Evolutionary conservation across 2,888 invertebrate species (phyloP).

Genomic region (Gari tellinella): DNA sequence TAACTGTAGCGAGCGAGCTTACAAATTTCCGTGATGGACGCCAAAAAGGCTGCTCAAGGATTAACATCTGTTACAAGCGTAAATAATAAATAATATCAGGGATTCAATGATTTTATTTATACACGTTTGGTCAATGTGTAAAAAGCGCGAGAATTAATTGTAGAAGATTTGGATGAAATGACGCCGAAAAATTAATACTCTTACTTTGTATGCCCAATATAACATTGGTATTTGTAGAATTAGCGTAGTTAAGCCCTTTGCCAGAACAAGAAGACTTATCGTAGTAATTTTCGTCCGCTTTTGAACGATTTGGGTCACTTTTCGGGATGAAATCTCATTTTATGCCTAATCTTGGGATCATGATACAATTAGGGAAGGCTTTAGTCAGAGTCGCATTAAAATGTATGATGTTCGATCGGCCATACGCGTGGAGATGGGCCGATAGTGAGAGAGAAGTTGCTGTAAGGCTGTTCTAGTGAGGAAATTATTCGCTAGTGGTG

Average conservation of each 20-base stretch:
- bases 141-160: constrained; percentile 47
- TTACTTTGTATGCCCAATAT: constrained; percentile 60
- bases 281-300: constrained; percentile 31
- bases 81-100: not conserved
- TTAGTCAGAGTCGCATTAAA: constrained; percentile 46
- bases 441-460: constrained; percentile 9
- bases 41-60: too few relatives aligned
- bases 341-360: constrained; percentile 40
- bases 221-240: constrained; percentile 52
- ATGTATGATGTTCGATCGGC: constrained; percentile 60
- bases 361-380: constrained; percentile 60
- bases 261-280: constrained; percentile 38
- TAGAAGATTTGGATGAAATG: constrained; percentile 52
- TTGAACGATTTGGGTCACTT: constrained; percentile 55
- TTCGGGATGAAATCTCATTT: constrained; percentile 58
- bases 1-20: too few relatives aligned
- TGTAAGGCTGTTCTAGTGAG: too few relatives aligned
- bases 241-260: constrained; percentile 46
- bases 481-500: too few relatives aligned
- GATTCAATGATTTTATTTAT: not conserved
- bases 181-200: constrained; percentile 67
- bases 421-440: not conserved
- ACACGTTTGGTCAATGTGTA: not conserved
- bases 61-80: too few relatives aligned
- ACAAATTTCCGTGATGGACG: too few relatives aligned